Percentiles rank a stretch among this genome's conserved stretches.
These are phyloP conservation scores for Echinarachnius parma DNA, from an alignment of 53 echinoderm and acorn worm genomes.

Conservation along the genomic window DNA sequence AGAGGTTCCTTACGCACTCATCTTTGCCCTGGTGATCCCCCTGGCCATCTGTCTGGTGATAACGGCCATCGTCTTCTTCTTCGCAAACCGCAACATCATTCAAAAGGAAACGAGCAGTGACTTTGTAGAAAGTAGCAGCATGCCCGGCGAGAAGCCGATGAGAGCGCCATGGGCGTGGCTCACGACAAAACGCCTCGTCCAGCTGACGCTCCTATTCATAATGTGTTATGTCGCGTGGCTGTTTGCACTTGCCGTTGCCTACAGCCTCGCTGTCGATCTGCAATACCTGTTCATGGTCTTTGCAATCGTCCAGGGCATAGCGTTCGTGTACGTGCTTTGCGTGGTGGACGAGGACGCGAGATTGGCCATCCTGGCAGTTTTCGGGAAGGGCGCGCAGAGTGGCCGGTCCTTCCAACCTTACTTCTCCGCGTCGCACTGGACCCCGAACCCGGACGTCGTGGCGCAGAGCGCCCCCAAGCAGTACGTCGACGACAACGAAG, in stretches of 20 bases:
- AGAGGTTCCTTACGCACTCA: constrained; percentile 19
- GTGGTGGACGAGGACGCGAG: constrained; percentile 2
- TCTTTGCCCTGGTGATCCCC: constrained; percentile 31
- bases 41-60: constrained; percentile 11
- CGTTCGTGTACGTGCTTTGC: constrained; percentile 16
- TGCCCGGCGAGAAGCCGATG: background rate
- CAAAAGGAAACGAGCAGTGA: background rate
- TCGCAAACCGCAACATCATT: constrained; percentile 14
- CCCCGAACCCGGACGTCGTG: constrained; percentile 36
- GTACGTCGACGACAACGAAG: constrained; percentile 31
- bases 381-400: constrained; percentile 32
- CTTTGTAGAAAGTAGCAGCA: background rate
- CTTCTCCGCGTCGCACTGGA: constrained; percentile 36
- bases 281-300: constrained; percentile 16
- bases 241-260: constrained; percentile 12
- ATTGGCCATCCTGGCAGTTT: constrained; percentile 12
- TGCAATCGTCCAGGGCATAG: constrained; percentile 34
- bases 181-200: constrained; percentile 13
- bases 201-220: constrained; percentile 28
- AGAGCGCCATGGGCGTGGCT: constrained; percentile 44
- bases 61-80: constrained; percentile 10
- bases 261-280: constrained; percentile 1
- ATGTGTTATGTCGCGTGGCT: constrained; percentile 29
- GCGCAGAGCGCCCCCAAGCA: constrained; percentile 26
- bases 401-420: constrained; percentile 28